These are phyloP conservation scores for Hydractinia echinata DNA, from an alignment of 30 jellyfish, hydroid and myxozoan genomes.

Conservation along the genomic window DNA sequence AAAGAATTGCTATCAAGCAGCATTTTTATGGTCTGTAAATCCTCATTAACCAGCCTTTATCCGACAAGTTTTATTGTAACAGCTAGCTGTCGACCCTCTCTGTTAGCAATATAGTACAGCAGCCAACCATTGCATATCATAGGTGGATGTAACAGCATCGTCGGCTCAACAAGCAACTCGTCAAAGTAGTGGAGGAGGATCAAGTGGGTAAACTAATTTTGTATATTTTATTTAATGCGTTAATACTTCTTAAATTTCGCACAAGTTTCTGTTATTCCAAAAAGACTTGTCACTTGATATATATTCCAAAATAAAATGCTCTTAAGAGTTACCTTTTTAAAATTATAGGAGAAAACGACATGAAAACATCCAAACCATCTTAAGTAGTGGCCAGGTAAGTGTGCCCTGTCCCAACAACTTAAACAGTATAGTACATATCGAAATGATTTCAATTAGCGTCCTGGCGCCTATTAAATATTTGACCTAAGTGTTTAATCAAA, in stretches of 20 bases:
- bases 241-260: neutral
- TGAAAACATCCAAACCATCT: conserved; percentile 68
- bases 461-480: no score
- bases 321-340: neutral
- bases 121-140: neutral
- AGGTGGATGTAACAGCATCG: conserved; percentile 74
- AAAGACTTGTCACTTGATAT: no score
- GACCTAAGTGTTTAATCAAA: no score
- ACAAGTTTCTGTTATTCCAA: no score
- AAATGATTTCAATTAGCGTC: no score
- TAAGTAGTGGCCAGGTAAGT: conserved; percentile 83
- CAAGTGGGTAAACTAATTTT: conserved; percentile 55
- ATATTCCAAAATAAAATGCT: neutral
- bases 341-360: conserved; percentile 79
- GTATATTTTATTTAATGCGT: neutral
- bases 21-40: no score
- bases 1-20: no score
- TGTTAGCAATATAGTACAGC: neutral
- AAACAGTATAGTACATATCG: no score
- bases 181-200: conserved; percentile 69
- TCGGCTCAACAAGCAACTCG: conserved; percentile 58
- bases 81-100: no score
- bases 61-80: no score
- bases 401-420: neutral
- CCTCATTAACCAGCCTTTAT: no score